Evolutionary conservation across 2,888 invertebrate genomes (phyloP).

Genomic region (Drosophila barbarae): DNA sequence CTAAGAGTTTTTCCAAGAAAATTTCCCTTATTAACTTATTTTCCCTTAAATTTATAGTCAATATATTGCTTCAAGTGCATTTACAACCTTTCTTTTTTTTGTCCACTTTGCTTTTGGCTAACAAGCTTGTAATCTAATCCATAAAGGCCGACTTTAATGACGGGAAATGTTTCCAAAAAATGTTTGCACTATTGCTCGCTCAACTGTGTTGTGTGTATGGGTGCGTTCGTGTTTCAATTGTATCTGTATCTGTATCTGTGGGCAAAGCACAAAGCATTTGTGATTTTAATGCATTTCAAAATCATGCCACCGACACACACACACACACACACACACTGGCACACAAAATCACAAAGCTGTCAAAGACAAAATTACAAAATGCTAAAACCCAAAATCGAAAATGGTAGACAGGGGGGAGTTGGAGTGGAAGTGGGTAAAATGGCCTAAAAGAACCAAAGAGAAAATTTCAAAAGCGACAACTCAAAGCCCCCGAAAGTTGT

Average conservation of each 20-base stretch:
- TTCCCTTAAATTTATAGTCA: neutral
- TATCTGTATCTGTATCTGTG: slow-evolving; percentile 37
- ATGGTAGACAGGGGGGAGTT: neutral
- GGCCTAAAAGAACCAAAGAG: slow-evolving; percentile 6
- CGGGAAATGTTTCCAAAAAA: slow-evolving; percentile 46
- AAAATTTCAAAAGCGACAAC: slow-evolving; percentile 39
- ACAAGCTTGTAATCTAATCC: slow-evolving; percentile 60
- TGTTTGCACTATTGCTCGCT: slow-evolving; percentile 26
- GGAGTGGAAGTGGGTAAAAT: slow-evolving; percentile 4
- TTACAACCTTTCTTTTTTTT: neutral
- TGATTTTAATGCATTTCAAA: slow-evolving; percentile 53
- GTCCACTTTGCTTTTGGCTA: neutral
- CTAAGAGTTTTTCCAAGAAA: neutral
- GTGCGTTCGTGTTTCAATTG: slow-evolving; percentile 17
- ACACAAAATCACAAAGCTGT: slow-evolving; percentile 55
- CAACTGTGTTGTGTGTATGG: slow-evolving; percentile 7
- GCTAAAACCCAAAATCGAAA: slow-evolving; percentile 41
- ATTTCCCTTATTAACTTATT: too few species aligned
- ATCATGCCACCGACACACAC: slow-evolving; percentile 33
- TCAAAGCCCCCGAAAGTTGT: slow-evolving; percentile 46
- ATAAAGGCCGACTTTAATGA: slow-evolving; percentile 59
- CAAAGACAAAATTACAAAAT: slow-evolving; percentile 62
- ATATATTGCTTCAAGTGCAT: neutral
- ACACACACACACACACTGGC: slow-evolving; percentile 8
- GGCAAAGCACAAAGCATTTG: slow-evolving; percentile 45